Base-by-base conservation (phyloP, 2,888 invertebrate species). In the Spatulosminthurus flaviceps region DNA sequence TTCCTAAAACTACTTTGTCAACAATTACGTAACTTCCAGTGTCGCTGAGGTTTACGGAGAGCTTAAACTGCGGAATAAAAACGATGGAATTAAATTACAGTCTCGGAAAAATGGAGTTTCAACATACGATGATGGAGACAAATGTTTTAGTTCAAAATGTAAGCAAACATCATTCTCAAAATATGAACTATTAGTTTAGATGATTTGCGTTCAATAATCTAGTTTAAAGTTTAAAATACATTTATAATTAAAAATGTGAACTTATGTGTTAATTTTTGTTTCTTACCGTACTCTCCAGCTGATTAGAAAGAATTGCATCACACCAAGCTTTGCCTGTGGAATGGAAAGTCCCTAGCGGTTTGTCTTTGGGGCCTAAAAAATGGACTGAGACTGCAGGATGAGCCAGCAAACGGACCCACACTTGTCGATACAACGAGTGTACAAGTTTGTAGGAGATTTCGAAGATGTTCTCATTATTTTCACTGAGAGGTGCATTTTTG, bases 271-370 rank as follows among this genome's bases (percentile, higher is more conserved):
- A 26, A 7, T 67, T 67, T 21, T 7, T 5, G 22, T 67, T 26
- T 24, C 16, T 72, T 74, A 74, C 74, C 29, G 28, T 2, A 9
- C 64, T 11, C 5, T 11, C 1, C 5, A 51, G 61, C 60, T 24
- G 11, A 1, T 64, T 22, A 26, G 51, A 60, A 43, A 19, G 1
- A 7, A 72, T 7, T 1, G 67, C 77, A 42, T 41, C 42, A 34
- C 77, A 77, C 77, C 77, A 77, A 24, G 41, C 34, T 0, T 7
- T 21, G 16, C 77, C 77, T 66, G 77, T 41, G 11, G 77, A 77
- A 21, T 41, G 29, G 42, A 77, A 77, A 1, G 70, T 28, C 1
- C 42, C 41, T 16, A 67, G 9, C 13, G 9, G 22, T 43, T 67
- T 4, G 9, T 19, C 2, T 19, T 51, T 16, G 1, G 24, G 5